Conservation (phyloP, 1,140 invertebrate genomes). For the Palaemon carinicauda region DNA sequence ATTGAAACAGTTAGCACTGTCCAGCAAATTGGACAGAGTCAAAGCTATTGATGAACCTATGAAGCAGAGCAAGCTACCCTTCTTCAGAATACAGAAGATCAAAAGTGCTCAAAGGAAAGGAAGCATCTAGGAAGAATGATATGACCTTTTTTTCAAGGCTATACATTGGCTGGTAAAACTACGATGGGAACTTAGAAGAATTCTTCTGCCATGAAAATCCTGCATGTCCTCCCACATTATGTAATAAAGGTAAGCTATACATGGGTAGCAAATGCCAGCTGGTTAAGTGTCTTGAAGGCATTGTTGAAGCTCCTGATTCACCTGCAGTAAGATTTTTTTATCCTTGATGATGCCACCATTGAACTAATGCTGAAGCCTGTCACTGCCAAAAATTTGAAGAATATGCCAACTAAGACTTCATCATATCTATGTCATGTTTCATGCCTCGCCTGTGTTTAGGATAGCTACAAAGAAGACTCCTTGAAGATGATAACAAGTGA, state of each 20-base stretch:
- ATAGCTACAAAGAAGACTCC: neutral
- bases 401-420: neutral
- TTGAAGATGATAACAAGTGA: neutral
- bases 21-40: neutral
- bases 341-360: too few species aligned
- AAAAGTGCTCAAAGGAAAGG: neutral
- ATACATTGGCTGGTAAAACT: too few species aligned
- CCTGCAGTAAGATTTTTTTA: neutral
- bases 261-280: neutral
- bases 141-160: too few species aligned
- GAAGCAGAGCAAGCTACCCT: neutral
- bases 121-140: too few species aligned
- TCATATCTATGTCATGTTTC: neutral
- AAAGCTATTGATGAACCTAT: neutral
- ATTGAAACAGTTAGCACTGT: too few species aligned
- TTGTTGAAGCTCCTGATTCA: neutral
- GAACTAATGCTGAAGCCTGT: too few species aligned
- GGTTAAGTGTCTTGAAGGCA: neutral
- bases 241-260: neutral
- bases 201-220: neutral
- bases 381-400: neutral
- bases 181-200: neutral
- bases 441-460: neutral
- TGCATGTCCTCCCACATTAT: neutral
- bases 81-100: neutral